Conservation (phyloP, 2,113 vertebrate genomes). For the Plotosus lineatus region DNA sequence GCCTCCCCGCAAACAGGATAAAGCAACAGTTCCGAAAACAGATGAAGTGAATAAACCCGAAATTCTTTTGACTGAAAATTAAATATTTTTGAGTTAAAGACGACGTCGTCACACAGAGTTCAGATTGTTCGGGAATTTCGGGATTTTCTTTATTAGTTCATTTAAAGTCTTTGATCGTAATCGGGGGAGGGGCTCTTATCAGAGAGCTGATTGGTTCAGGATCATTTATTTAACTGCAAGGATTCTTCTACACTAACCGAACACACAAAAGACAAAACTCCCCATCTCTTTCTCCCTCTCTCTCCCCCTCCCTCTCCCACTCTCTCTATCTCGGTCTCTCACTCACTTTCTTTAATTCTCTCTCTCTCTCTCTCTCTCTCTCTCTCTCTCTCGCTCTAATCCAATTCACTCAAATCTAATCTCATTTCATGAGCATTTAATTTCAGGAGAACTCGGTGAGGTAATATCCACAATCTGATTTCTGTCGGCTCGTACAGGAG, state of each 20-base stretch:
- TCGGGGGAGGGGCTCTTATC: too few species aligned
- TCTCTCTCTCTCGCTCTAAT: conserved; percentile 57
- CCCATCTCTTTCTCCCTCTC: too few species aligned
- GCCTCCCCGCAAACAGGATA: too few species aligned
- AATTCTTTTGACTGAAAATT: not conserved
- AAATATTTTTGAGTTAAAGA: not conserved
- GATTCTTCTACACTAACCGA: too few species aligned
- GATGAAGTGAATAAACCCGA: not conserved
- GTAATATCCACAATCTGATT: conserved; percentile 74
- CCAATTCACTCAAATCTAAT: conserved; percentile 72
- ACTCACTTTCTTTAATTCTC: conserved; percentile 24
- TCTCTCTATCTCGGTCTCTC: conserved; percentile 40
- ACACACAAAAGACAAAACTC: too few species aligned
- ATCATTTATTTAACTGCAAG: too few species aligned
- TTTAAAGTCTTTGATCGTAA: too few species aligned
- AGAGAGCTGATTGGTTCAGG: too few species aligned
- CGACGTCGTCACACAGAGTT: not conserved
- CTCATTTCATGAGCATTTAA: conserved; percentile 73
- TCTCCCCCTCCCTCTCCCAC: too few species aligned
- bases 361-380: not conserved
- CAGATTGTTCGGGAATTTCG: not conserved
- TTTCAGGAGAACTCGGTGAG: conserved; percentile 66
- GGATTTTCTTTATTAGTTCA: not conserved
- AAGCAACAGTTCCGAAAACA: too few species aligned
- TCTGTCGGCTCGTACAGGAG: conserved; percentile 61